These are phyloP conservation scores for Capra hircus DNA, from an alignment of 2,113 vertebrate genomes.

Conservation along the genomic window DNA sequence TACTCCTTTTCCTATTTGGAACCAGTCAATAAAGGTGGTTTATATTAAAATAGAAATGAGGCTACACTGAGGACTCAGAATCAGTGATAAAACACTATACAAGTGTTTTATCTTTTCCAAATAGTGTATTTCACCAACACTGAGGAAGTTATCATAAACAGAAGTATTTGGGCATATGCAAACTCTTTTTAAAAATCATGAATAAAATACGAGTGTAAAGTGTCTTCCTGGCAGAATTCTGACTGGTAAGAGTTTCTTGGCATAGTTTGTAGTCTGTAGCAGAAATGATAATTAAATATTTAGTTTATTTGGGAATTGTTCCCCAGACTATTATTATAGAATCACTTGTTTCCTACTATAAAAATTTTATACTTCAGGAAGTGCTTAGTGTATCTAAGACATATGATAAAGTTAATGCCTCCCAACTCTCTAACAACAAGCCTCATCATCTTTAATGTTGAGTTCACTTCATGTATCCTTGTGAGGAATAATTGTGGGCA, in stretches of 20 bases:
- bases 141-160: neutral
- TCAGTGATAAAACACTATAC: neutral
- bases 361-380: slow-evolving; percentile 36
- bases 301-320: slow-evolving; percentile 45
- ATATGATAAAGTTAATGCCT: neutral
- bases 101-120: neutral
- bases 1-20: neutral
- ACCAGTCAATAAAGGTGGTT: neutral
- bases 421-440: neutral
- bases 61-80: neutral
- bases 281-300: slow-evolving; percentile 43
- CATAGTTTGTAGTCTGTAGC: neutral
- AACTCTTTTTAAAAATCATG: neutral
- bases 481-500: neutral
- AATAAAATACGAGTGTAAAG: neutral
- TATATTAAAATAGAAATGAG: slow-evolving; percentile 40
- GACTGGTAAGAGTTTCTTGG: neutral
- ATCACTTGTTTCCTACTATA: slow-evolving; percentile 21
- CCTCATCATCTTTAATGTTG: slow-evolving; percentile 21
- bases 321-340: slow-evolving; percentile 39
- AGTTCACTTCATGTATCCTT: slow-evolving; percentile 6
- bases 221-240: neutral
- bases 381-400: slow-evolving; percentile 48
- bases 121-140: neutral
- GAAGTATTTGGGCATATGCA: neutral